phyloP scores from a whole-genome alignment of 2,888 invertebrate genomes.

The Bombyx huttoni region DNA sequence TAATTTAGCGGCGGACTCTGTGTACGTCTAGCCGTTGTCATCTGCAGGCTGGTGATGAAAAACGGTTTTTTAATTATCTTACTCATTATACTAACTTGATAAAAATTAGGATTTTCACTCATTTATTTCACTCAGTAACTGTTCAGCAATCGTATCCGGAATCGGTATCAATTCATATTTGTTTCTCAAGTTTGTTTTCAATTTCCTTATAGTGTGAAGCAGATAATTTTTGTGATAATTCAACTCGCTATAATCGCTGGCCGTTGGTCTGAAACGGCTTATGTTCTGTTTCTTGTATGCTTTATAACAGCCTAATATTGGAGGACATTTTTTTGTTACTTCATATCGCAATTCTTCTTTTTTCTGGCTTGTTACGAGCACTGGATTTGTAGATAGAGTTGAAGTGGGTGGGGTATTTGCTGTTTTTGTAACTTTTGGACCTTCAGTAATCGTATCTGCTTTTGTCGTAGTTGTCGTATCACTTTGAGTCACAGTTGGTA shows the following conservation, averaged over 20 bases:
- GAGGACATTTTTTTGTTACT: not conserved
- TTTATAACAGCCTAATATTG: not conserved
- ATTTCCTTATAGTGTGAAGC: not conserved
- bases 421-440: not conserved
- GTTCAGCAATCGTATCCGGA: not conserved
- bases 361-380: not conserved
- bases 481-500: too few relatives aligned
- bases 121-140: not conserved
- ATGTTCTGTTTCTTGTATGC: not conserved
- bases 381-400: not conserved
- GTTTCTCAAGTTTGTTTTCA: not conserved
- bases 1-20: too few relatives aligned
- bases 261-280: not conserved
- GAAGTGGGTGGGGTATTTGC: not conserved
- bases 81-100: too few relatives aligned
- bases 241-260: not conserved
- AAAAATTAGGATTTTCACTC: not conserved
- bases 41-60: too few relatives aligned
- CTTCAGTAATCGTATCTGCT: too few relatives aligned
- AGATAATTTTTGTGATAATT: constrained; percentile 1
- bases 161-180: constrained; percentile 1
- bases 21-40: too few relatives aligned
- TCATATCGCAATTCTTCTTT: not conserved
- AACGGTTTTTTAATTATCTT: too few relatives aligned
- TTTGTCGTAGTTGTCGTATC: too few relatives aligned